phyloP scores from a whole-genome alignment of 2,888 invertebrate species.

The Anarsia innoxiella region DNA sequence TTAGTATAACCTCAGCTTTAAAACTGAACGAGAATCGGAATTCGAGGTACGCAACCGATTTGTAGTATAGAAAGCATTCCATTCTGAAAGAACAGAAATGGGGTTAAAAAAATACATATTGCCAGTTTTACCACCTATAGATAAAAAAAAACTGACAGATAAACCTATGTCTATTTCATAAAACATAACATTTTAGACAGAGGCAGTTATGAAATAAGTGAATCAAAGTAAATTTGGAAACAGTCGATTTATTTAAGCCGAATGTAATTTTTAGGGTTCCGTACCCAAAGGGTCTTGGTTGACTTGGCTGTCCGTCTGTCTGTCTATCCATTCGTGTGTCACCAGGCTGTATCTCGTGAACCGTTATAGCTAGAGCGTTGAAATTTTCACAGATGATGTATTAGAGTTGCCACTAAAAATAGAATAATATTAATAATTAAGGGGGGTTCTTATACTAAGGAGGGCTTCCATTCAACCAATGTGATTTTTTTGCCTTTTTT shows the following conservation, averaged over 20 bases:
- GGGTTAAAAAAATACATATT: too few species aligned
- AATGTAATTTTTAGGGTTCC: constrained; percentile 1
- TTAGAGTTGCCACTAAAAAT: background rate
- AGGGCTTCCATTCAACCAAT: background rate
- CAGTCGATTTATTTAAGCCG: too few species aligned
- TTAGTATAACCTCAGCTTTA: constrained; percentile 31
- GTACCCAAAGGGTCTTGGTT: background rate
- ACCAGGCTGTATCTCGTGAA: constrained; percentile 1
- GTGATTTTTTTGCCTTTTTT: constrained; percentile 1
- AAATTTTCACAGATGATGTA: background rate
- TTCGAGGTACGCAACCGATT: constrained; percentile 38
- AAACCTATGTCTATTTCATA: too few species aligned
- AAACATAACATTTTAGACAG: too few species aligned
- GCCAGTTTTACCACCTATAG: too few species aligned
- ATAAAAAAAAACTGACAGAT: too few species aligned
- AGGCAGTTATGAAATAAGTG: too few species aligned
- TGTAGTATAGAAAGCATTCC: constrained; percentile 47
- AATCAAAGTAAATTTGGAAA: too few species aligned
- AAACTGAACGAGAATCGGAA: constrained; percentile 46
- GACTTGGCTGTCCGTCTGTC: background rate
- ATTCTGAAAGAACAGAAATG: constrained; percentile 36
- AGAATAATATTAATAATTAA: background rate
- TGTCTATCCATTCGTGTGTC: background rate
- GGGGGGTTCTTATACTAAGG: background rate
- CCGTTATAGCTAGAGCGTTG: background rate